phyloP scores from a whole-genome alignment of 2,888 invertebrate genomes.

The Andrena marginata region DNA sequence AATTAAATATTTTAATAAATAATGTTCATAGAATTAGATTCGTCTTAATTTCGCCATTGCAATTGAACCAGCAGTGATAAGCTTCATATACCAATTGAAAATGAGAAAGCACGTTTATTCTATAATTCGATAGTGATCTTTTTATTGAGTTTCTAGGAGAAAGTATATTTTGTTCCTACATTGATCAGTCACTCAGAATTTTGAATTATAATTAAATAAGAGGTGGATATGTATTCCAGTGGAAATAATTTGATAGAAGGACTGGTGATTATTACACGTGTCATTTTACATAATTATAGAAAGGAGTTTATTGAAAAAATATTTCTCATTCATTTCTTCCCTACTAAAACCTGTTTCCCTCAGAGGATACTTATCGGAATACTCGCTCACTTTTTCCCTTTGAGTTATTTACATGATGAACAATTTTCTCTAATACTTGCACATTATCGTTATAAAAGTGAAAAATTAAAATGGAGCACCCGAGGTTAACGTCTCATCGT shows the following conservation, averaged over 20 bases:
- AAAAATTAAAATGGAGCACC: neutral
- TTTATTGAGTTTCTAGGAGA: neutral
- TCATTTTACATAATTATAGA: neutral
- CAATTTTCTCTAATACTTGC: neutral
- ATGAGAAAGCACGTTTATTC: too few relatives aligned
- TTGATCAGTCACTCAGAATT: neutral
- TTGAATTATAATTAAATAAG: neutral
- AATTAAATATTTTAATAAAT: neutral
- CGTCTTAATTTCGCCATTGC: too few relatives aligned
- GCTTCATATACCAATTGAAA: too few relatives aligned
- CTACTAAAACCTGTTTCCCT: slow-evolving; percentile 5
- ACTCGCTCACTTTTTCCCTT: neutral
- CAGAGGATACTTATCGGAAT: slow-evolving; percentile 3
- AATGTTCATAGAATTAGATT: too few relatives aligned
- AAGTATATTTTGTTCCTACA: neutral
- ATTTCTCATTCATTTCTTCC: slow-evolving; percentile 4
- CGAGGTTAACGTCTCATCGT: too few relatives aligned
- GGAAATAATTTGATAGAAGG: neutral
- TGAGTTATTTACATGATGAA: neutral
- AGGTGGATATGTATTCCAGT: neutral
- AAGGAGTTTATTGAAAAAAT: neutral
- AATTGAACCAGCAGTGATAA: too few relatives aligned
- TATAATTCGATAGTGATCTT: too few relatives aligned
- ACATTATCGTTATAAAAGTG: neutral
- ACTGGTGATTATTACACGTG: too few relatives aligned